Evolutionary conservation across 2,113 vertebrate species (phyloP).

Genomic region (Hippocampus barbouri): DNA sequence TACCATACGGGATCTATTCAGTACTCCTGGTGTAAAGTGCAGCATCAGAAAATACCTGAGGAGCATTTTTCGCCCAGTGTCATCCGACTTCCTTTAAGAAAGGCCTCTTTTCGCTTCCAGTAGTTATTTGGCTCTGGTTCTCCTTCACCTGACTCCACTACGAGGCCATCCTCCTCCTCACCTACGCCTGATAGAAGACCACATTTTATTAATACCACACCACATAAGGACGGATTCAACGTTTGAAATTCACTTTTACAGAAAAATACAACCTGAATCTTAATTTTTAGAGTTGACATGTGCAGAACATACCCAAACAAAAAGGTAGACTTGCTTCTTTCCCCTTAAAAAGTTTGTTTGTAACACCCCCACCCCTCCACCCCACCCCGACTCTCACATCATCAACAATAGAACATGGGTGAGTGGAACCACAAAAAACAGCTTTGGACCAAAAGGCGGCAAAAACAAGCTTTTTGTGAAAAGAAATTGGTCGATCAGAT

Average conservation of each 20-base stretch:
- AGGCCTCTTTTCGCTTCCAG: conserved; percentile 72
- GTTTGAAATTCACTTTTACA: neutral
- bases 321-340: too few relatives aligned
- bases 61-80: conserved; percentile 74
- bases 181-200: conserved; percentile 22
- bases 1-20: neutral
- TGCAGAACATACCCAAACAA: too few relatives aligned
- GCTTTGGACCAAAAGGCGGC: too few relatives aligned
- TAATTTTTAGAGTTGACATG: too few relatives aligned
- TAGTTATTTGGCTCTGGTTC: conserved; percentile 61
- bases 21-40: neutral
- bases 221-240: neutral
- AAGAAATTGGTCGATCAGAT: too few relatives aligned
- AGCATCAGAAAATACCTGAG: conserved; percentile 68
- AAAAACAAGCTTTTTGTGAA: too few relatives aligned
- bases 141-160: conserved; percentile 49
- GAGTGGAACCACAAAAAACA: too few relatives aligned
- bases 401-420: too few relatives aligned
- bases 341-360: too few relatives aligned
- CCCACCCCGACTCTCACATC: too few relatives aligned
- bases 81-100: conserved; percentile 58
- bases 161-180: conserved; percentile 54
- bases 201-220: neutral
- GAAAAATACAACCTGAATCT: neutral
- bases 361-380: too few relatives aligned